phyloP scores from a whole-genome alignment of 2,113 vertebrate species.

The Elanus axillaris region DNA sequence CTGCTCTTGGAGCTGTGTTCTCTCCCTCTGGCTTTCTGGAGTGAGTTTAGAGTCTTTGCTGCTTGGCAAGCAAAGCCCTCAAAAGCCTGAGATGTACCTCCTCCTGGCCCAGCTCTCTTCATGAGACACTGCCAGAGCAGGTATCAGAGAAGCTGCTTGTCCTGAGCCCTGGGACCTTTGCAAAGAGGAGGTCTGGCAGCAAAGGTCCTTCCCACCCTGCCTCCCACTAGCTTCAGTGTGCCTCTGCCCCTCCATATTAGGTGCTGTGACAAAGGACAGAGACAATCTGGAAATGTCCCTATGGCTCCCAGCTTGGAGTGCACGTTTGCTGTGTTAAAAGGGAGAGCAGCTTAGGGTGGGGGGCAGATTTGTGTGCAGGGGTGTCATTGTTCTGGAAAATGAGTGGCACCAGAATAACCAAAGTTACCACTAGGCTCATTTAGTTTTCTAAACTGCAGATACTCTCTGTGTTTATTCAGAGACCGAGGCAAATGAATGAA shows the following conservation, averaged over 20 bases:
- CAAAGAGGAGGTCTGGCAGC: not conserved
- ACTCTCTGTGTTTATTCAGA: not conserved
- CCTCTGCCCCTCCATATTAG: not conserved
- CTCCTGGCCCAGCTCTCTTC: not conserved
- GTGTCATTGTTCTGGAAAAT: not conserved
- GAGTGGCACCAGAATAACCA: not conserved
- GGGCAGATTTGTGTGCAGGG: not conserved
- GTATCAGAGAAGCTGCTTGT: not conserved
- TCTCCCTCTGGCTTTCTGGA: not conserved
- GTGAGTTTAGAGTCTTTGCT: not conserved
- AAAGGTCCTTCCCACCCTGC: not conserved
- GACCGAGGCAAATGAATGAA: not conserved
- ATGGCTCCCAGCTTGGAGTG: not conserved
- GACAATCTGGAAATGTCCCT: not conserved
- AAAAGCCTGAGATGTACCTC: not conserved
- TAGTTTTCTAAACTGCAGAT: not conserved
- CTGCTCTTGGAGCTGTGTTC: not conserved
- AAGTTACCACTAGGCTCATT: not conserved
- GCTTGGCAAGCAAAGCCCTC: not conserved
- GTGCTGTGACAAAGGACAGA: not conserved
- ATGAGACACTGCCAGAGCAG: not conserved
- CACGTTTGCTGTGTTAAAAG: accelerated
- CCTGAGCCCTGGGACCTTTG: not conserved
- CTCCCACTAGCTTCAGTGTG: not conserved
- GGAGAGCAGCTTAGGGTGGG: not conserved